Conservation (phyloP, 2,113 vertebrate genomes). For the Mustela lutreola region DNA sequence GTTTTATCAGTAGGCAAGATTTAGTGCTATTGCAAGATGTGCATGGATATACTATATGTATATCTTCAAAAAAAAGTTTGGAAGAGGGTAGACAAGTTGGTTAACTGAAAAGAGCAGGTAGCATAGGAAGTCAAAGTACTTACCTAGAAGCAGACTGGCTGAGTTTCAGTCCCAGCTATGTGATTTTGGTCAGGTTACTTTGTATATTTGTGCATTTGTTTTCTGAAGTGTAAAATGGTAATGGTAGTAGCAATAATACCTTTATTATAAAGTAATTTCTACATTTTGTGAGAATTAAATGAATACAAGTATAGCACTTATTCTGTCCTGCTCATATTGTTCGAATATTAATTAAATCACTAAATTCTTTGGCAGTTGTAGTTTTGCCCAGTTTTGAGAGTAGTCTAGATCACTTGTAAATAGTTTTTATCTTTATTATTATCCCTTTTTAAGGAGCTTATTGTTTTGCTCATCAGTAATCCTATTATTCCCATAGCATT, state of each 20-base stretch:
- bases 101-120: background rate
- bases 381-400: conserved; percentile 19
- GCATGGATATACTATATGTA: background rate
- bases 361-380: conserved; percentile 37
- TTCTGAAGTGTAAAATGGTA: conserved; percentile 36
- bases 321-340: background rate
- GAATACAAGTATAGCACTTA: background rate
- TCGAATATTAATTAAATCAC: background rate
- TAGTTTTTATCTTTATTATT: conserved; percentile 45
- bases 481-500: conserved; percentile 89
- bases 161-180: background rate
- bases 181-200: conserved; percentile 24
- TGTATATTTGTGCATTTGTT: background rate
- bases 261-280: background rate
- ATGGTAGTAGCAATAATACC: background rate
- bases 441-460: conserved; percentile 38
- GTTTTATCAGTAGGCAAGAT: background rate
- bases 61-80: background rate
- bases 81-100: background rate
- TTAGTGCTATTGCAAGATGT: background rate
- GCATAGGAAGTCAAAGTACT: background rate
- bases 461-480: conserved; percentile 61
- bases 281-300: conserved; percentile 13
- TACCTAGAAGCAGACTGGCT: background rate
- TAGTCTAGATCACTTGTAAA: conserved; percentile 35